These are phyloP conservation scores for Antedon mediterranea DNA, from an alignment of 53 echinoderm and acorn worm genomes.

Conservation along the genomic window DNA sequence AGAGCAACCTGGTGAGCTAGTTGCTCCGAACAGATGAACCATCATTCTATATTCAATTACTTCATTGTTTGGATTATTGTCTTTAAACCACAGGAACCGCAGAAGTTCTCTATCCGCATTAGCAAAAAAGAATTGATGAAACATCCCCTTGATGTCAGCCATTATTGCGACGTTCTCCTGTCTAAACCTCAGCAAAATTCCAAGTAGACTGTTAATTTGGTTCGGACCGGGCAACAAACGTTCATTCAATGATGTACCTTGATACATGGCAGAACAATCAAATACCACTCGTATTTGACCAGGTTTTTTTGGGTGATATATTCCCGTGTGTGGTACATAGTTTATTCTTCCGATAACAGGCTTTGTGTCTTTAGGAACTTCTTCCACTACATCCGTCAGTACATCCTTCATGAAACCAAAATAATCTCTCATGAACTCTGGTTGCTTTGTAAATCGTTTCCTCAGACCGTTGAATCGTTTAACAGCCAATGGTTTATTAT, in stretches of 20 bases:
- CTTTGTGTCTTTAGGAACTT: not conserved
- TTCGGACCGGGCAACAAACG: no score
- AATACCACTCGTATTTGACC: constrained; percentile 1
- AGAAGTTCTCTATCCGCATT: constrained; percentile 12
- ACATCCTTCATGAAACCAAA: constrained; percentile 15
- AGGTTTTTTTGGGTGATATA: constrained; percentile 9
- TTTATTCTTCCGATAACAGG: constrained; percentile 8
- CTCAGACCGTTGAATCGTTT: constrained; percentile 25
- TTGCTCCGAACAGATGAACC: constrained; percentile 36
- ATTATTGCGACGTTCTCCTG: constrained; percentile 19
- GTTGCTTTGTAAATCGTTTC: constrained; percentile 13
- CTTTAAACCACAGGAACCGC: constrained; percentile 31
- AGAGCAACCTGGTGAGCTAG: no score
- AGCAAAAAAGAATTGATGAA: constrained; percentile 21
- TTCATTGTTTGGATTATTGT: not conserved
- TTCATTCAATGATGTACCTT: not conserved
- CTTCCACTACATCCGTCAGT: constrained; percentile 4
- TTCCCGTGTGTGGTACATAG: constrained; percentile 17
- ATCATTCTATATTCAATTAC: constrained; percentile 15
- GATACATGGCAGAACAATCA: constrained; percentile 7
- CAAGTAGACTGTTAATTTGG: constrained; percentile 2
- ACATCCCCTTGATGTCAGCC: constrained; percentile 18
- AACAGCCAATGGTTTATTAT: constrained; percentile 17
- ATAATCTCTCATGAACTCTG: constrained; percentile 16
- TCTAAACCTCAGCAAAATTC: constrained; percentile 14